Base-by-base conservation (phyloP, 2,797 vertebrate species). In the Ambastaia sidthimunki region DNA sequence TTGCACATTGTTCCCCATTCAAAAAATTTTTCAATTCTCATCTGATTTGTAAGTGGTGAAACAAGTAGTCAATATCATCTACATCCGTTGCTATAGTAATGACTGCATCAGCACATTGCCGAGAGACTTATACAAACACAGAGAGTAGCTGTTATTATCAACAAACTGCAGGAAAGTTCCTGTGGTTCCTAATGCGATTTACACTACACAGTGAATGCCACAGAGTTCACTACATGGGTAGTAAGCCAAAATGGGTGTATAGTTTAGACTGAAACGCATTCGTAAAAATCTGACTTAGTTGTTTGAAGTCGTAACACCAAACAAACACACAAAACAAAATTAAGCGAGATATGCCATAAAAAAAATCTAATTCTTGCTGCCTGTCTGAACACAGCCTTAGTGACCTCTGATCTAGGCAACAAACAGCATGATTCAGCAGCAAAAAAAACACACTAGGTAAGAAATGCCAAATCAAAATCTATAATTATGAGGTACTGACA, bases 361-460 rank as follows among this genome's bases (percentile, higher is more conserved):
- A 41, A 2, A 7, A 52, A 34, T 52, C 21, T 48, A 13, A 48
- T n/a, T 48, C 23, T 10, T 21, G 13, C 19, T 23, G 19, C n/a
- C 3, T 50, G 25, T 63, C 23, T 50, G 25, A 65, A 41, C 70
- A 71, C 21, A 41, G 31, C 1, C 15, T n/a, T 44, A 55, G 21
- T 48, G 37, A 47, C 37, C 57, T 73, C 9, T 60, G 1, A 18
- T 59, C 21, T 72, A 59, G 19, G 6, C 21, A 65, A 34, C 3
- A n/a, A 52, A 41, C n/a, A 66, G 60, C 19, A 65, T 65, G 60
- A 65, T 52, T 54, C 19, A 66, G 28, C 13, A 10, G n/a, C 28
- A 75, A 50, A 74, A 74, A 75, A 63, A 74, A 74, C 52, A n/a
- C 21, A 4, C 48, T 75, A n/a, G 47, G 73, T 54, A 37, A 66